Conservation (phyloP, 2,113 vertebrate genomes). For the Hippocampus guttulatus region DNA sequence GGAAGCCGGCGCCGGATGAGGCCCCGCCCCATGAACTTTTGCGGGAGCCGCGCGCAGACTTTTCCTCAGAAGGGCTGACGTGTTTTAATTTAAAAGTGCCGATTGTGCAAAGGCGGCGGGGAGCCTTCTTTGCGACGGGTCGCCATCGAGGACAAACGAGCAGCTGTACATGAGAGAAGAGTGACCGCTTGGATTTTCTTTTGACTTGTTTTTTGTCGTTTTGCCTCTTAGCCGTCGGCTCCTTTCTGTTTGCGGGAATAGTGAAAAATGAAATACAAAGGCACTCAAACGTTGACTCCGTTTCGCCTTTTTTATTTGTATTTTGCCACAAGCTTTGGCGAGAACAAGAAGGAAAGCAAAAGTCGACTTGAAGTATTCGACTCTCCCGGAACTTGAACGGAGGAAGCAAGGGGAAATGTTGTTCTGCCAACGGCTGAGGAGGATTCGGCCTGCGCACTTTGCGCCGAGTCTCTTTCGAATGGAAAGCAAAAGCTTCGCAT, state of each 20-base stretch:
- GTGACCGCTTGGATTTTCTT: background rate
- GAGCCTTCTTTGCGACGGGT: background rate
- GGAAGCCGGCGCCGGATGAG: constrained; percentile 23
- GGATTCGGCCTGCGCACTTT: too few relatives aligned
- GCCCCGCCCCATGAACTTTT: background rate
- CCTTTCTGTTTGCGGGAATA: background rate
- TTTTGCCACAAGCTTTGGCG: too few relatives aligned
- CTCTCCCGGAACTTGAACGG: too few relatives aligned
- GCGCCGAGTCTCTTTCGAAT: too few relatives aligned
- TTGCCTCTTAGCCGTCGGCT: background rate
- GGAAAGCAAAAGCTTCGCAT: too few relatives aligned
- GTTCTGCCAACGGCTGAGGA: too few relatives aligned
- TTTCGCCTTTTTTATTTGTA: too few relatives aligned
- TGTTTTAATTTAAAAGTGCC: constrained; percentile 4
- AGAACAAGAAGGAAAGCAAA: too few relatives aligned
- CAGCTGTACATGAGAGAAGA: background rate
- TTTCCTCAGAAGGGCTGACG: constrained; percentile 35
- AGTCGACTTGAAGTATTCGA: too few relatives aligned
- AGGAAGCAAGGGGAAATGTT: too few relatives aligned
- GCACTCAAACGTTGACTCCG: background rate
- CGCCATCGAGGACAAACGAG: background rate
- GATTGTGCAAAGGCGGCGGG: background rate
- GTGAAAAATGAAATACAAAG: background rate
- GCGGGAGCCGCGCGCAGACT: constrained; percentile 15
- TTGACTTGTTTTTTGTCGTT: background rate